These are phyloP conservation scores for Acanthaster planci DNA, from an alignment of 35 echinoderm and acorn worm genomes.

Conservation along the genomic window DNA sequence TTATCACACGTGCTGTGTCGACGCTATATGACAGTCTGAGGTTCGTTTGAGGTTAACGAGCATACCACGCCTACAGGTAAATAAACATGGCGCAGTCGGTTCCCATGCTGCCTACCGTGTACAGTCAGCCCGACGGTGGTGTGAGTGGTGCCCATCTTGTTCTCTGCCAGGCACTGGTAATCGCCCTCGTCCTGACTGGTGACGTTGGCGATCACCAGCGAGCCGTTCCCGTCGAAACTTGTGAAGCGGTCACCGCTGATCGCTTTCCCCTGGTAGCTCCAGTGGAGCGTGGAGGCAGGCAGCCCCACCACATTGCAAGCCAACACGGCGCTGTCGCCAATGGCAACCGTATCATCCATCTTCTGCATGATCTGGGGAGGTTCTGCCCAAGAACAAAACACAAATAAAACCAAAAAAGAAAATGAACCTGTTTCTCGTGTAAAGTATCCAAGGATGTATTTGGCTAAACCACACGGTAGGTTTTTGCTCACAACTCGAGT, in stretches of 20 bases:
- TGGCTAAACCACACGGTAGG: too few relatives aligned
- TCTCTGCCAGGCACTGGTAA: conserved; percentile 68
- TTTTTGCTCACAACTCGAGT: too few relatives aligned
- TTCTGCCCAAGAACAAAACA: conserved; percentile 53
- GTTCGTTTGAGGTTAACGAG: too few relatives aligned
- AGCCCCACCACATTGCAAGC: conserved; percentile 53
- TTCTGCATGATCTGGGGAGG: conserved; percentile 54
- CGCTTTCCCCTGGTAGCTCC: conserved; percentile 49
- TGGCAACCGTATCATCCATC: background rate
- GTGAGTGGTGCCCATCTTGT: conserved; percentile 54
- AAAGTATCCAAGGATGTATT: background rate
- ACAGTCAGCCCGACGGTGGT: conserved; percentile 57
- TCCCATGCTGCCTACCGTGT: conserved; percentile 39
- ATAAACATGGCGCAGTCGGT: background rate
- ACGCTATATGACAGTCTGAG: too few relatives aligned
- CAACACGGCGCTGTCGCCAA: conserved; percentile 46
- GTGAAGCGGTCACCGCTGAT: conserved; percentile 55
- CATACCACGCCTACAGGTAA: too few relatives aligned
- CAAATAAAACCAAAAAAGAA: background rate
- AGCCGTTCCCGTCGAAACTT: conserved; percentile 40
- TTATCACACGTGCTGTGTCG: too few relatives aligned
- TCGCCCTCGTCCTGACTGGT: conserved; percentile 46
- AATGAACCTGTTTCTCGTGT: background rate
- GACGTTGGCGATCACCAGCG: conserved; percentile 54
- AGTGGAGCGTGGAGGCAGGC: conserved; percentile 55